These are phyloP conservation scores for Atopsyche davidsoni DNA, from an alignment of 1,140 invertebrate genomes.

Conservation along the genomic window DNA sequence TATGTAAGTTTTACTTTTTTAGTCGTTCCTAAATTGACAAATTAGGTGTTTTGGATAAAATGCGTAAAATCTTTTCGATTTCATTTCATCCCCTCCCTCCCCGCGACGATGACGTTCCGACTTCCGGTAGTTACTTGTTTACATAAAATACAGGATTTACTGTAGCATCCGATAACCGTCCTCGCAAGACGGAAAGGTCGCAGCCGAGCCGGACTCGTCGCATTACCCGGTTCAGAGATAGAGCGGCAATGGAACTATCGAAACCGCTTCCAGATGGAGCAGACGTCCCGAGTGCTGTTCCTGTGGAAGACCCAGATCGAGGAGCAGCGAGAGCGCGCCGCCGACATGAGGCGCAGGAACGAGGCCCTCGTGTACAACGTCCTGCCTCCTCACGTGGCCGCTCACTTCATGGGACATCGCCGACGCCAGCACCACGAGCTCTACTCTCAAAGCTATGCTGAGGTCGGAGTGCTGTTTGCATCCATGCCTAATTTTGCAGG, in stretches of 20 bases:
- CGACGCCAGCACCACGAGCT: constrained; percentile 80
- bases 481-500: constrained; percentile 92
- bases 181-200: no score
- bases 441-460: constrained; percentile 88
- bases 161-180: constrained; percentile 4
- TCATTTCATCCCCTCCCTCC: constrained; percentile 1
- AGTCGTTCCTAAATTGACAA: not conserved
- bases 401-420: constrained; percentile 78
- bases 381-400: constrained; percentile 82
- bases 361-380: constrained; percentile 85
- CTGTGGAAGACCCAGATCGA: constrained; percentile 52
- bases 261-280: constrained; percentile 59
- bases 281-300: constrained; percentile 64
- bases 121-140: no score
- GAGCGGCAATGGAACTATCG: no score
- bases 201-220: not conserved
- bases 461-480: constrained; percentile 88
- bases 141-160: not conserved
- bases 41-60: no score
- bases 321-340: constrained; percentile 77
- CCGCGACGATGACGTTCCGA: no score
- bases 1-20: constrained; percentile 38
- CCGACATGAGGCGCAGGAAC: constrained; percentile 81
- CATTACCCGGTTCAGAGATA: not conserved
- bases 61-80: constrained; percentile 13